Conservation (phyloP, 2,888 invertebrate species). For the Aspidiotus destructor region DNA sequence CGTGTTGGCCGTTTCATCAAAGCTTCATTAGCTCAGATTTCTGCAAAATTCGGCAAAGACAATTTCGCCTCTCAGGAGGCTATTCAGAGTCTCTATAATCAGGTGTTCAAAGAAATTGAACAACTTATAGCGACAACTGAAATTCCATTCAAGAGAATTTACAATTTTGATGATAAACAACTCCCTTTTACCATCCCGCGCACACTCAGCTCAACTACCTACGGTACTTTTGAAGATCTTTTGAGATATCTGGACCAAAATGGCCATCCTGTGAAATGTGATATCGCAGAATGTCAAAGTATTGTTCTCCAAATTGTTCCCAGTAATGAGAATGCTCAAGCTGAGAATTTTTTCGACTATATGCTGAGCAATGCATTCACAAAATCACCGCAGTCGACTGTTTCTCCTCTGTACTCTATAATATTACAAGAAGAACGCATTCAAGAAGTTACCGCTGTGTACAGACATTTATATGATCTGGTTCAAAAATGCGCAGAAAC, state of each 20-base stretch:
- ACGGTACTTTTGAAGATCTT: background rate
- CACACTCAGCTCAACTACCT: background rate
- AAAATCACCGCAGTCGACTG: too few relatives aligned
- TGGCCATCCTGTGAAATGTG: too few relatives aligned
- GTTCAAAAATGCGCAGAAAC: background rate
- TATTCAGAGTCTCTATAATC: background rate
- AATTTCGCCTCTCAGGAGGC: background rate
- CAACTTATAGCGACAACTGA: background rate
- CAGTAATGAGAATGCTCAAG: too few relatives aligned
- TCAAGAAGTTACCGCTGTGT: background rate
- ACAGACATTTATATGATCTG: background rate
- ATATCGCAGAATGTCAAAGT: too few relatives aligned
- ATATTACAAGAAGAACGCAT: background rate
- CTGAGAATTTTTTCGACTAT: too few relatives aligned
- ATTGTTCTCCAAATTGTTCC: too few relatives aligned
- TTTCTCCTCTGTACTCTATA: background rate
- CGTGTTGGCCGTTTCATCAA: background rate
- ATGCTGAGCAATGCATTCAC: too few relatives aligned
- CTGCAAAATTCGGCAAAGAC: background rate
- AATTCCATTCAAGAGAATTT: background rate
- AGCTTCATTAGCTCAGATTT: background rate
- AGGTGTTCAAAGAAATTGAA: background rate
- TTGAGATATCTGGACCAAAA: background rate
- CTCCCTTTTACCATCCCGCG: background rate
- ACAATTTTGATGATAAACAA: background rate